Conservation (phyloP, 2,888 invertebrate genomes). For the Julus scanicus region DNA sequence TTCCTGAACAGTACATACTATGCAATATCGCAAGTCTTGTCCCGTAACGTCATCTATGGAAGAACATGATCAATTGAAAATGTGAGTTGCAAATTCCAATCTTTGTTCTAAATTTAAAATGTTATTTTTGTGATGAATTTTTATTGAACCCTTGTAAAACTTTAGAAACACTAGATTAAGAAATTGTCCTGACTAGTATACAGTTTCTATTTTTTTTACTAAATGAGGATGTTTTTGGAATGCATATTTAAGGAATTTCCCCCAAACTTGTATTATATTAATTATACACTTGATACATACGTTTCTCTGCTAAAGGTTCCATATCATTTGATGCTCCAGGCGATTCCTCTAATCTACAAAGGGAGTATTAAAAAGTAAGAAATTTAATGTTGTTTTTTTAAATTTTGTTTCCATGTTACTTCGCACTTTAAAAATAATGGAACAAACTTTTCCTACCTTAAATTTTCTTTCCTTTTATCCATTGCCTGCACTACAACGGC, state of each 20-base stretch:
- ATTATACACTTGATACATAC: neutral
- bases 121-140: neutral
- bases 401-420: neutral
- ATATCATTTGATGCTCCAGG: neutral
- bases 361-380: neutral
- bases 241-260: too few relatives aligned
- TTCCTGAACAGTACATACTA: conserved; percentile 94
- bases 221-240: too few relatives aligned
- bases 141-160: neutral
- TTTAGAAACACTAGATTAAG: too few relatives aligned
- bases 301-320: neutral
- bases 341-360: neutral
- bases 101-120: neutral
- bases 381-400: too few relatives aligned
- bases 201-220: too few relatives aligned
- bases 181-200: too few relatives aligned
- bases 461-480: neutral
- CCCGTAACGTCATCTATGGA: conserved; percentile 64
- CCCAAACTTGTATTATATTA: too few relatives aligned
- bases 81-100: neutral
- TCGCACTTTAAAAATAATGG: neutral
- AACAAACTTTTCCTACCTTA: neutral
- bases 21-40: conserved; percentile 87
- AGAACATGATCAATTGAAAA: neutral
- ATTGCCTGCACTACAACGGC: neutral